Evolutionary conservation across 2,113 vertebrate genomes (phyloP).

Genomic region (Aphelocoma coerulescens): DNA sequence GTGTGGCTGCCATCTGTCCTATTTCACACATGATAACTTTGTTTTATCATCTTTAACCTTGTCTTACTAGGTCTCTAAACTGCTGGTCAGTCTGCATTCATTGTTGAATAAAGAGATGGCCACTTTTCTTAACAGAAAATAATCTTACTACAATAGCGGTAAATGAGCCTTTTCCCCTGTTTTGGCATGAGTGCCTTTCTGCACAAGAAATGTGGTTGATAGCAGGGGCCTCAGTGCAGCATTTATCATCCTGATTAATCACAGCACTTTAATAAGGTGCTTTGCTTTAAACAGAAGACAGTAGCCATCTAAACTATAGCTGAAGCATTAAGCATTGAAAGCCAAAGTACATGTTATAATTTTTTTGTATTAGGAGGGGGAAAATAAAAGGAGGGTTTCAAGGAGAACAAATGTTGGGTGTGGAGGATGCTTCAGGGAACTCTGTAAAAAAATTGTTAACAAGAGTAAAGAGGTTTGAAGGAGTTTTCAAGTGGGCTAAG

Average conservation of each 20-base stretch:
- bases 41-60: not conserved
- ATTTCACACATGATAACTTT: not conserved
- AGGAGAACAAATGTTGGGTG: not conserved
- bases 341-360: not conserved
- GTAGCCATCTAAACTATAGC: not conserved
- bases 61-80: not conserved
- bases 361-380: not conserved
- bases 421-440: not conserved
- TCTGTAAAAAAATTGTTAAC: not conserved
- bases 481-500: not conserved
- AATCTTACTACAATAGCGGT: not conserved
- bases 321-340: not conserved
- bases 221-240: not conserved
- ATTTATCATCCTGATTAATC: not conserved
- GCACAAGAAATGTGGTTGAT: not conserved
- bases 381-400: not conserved
- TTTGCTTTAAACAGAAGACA: not conserved
- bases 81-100: not conserved
- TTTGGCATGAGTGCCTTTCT: not conserved
- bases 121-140: not conserved
- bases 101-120: not conserved
- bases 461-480: not conserved
- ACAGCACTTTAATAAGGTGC: not conserved
- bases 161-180: not conserved
- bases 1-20: constrained; percentile 50